Conservation (phyloP, 2,113 vertebrate species). For the Leptosomus discolor region DNA sequence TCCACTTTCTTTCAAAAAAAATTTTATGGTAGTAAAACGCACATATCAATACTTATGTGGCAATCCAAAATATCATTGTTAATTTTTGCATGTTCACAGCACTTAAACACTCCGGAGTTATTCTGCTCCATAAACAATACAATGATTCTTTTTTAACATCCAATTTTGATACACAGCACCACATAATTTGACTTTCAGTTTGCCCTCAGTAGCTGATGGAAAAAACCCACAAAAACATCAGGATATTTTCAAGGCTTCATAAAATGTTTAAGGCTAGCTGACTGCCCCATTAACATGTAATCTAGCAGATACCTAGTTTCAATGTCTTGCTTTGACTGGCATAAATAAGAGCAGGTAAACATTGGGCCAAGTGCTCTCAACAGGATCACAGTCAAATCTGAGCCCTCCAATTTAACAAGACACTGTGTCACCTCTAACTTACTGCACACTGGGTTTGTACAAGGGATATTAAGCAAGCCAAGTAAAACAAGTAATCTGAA, state of each 20-base stretch:
- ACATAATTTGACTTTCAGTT: not conserved
- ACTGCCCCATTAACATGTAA: not conserved
- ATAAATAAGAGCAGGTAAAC: slow-evolving; percentile 44
- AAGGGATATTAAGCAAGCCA: slow-evolving; percentile 15
- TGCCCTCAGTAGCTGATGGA: not conserved
- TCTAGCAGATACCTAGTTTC: not conserved
- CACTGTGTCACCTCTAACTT: slow-evolving; percentile 24
- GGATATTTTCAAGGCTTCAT: not conserved
- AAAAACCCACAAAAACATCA: not conserved
- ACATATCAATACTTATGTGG: not conserved
- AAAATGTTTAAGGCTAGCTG: not conserved
- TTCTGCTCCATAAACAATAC: not conserved
- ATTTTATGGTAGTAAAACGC: not conserved
- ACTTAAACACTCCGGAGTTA: slow-evolving; percentile 12
- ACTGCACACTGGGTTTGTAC: slow-evolving; percentile 12
- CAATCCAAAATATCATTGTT: not conserved
- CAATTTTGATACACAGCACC: not conserved
- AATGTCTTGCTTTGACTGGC: not conserved
- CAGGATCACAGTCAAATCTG: slow-evolving; percentile 29
- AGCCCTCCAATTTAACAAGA: slow-evolving; percentile 38
- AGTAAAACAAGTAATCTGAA: slow-evolving; percentile 13
- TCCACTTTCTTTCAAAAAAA: slow-evolving; percentile 18
- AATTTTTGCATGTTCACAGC: slow-evolving; percentile 10
- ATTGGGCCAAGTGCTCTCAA: not conserved
- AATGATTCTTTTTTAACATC: not conserved